Base-by-base conservation (phyloP, 2,113 vertebrate species). In the Coryphaenoides rupestris region DNA sequence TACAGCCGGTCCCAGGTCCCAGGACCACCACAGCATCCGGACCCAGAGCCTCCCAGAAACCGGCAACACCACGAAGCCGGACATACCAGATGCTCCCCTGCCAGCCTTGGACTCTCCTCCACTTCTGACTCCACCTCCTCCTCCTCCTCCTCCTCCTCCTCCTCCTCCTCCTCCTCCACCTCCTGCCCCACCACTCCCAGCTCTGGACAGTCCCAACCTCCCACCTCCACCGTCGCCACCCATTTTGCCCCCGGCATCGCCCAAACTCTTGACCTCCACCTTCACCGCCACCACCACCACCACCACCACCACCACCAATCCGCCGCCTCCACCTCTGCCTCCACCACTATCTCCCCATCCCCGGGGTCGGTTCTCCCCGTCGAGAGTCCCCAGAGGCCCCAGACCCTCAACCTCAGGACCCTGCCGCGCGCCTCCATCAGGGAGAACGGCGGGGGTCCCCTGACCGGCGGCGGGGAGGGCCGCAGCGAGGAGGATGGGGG, bases 401-500 rank as follows among this genome's bases (percentile, higher is more conserved):
- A 65, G 58, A 86, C 81, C 4, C 85, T 90, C 47, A 69, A 81
- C 52, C 61, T 90, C 23, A 87, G 79, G 70, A 89, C 89, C 0
- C 83, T 90, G 57, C 86, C 85, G 0, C 78, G 82, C 14, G 63
- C 75, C 21, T 10, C 64, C 0, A 14, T 60, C 26, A 86, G 65
- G 63, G 86, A 90, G 72, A 92, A 89, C 0, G 83, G 88, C 0
- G 84, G 77, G 5, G 84, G 80, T 3, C 63, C 71, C 0, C n/a
- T 62, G 1, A 67, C 45, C 2, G 6, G n/a, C 54, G 14, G 82
- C 86, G n/a, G n/a, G n/a, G n/a, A n/a, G n/a, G n/a, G n/a, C n/a
- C n/a, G n/a, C 2, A 81, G 84, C 3, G 87, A 91, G 0, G 85
- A 87, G 46, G 88, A 91, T 15, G 90, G 90, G 76, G 87, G 67